Evolutionary conservation across 1,140 invertebrate species (phyloP), one percentile per base, ranked within the genome.

Genomic region (Aphelenchoides besseyi): DNA sequence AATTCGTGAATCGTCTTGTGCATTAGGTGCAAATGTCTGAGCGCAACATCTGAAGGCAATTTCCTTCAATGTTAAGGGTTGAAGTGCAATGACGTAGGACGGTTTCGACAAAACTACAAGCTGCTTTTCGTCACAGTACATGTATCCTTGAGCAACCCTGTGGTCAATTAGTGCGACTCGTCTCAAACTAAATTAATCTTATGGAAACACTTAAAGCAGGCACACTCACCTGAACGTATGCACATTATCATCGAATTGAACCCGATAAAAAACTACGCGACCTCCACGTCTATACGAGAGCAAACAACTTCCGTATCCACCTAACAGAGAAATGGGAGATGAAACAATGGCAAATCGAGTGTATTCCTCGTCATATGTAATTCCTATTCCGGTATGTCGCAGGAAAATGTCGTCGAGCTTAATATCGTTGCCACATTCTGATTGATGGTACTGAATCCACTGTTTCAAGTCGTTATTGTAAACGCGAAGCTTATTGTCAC

Each of bases 331-430:
- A 29, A 66, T 32, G 12, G 63, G 63, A 26, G 63, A 66, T 28
- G 30, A 37, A 30, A 66, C 63, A 26, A 66, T 66, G 12, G 63
- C 63, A 59, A 59, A 59, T 59, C 55, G 55, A 5, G 55, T 59
- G 18, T 66, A 29, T 37, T 66, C 63, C 23, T 66, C 26, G 32
- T 66, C 30, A 33, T 66, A 66, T 12, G 63, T 66, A 16, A 66
- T 32, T 37, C 63, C 63, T 26, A 66, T 66, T 32, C 63, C 8
- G 12, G n/a, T 53, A 33, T 66, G 36, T 23, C 29, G 18, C 1
- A 12, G 12, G 0, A 12, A 12, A 16, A 41, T 37, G n/a, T 33
- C 63, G 30, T 55, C 30, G 12, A 66, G 30, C 12, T 37, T 32
- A 1, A 66, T 41, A 30, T 66, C 63, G 30, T 16, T 36, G 36